A percentile compares a stretch with the other conserved stretches of the same genome.
These are phyloP conservation scores for Drosophila mettleri DNA, from an alignment of 2,888 invertebrate species.

Conservation along the genomic window DNA sequence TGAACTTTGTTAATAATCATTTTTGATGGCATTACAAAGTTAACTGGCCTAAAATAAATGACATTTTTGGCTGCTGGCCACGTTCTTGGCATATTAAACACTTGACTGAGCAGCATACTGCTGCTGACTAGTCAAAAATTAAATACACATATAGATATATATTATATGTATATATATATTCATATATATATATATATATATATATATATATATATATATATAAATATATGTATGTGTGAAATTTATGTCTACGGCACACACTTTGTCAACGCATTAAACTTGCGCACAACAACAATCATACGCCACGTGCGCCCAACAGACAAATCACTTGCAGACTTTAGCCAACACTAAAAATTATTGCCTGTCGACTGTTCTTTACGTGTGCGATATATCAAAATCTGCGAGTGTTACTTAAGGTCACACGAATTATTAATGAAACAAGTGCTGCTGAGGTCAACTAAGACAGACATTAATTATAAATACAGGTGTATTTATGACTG, in stretches of 20 bases:
- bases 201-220: background rate
- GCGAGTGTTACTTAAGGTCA: constrained; percentile 3
- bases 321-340: constrained; percentile 54
- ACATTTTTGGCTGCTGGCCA: constrained; percentile 28
- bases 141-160: constrained; percentile 5
- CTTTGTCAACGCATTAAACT: constrained; percentile 32
- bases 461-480: background rate
- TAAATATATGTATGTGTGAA: constrained; percentile 4
- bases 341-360: constrained; percentile 32
- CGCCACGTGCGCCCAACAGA: constrained; percentile 48
- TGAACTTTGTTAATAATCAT: constrained; percentile 31
- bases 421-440: background rate
- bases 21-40: constrained; percentile 42
- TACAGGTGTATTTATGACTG: background rate
- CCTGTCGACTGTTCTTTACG: constrained; percentile 18
- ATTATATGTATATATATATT: constrained; percentile 3
- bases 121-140: constrained; percentile 39
- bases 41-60: constrained; percentile 39
- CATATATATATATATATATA: constrained; percentile 4
- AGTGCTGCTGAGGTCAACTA: background rate
- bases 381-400: constrained; percentile 18
- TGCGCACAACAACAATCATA: constrained; percentile 48
- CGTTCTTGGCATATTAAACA: constrained; percentile 38
- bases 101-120: constrained; percentile 37
- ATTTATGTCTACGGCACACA: constrained; percentile 28